phyloP scores from a whole-genome alignment of 2,888 invertebrate species.

The Hyposoter dolosus region DNA sequence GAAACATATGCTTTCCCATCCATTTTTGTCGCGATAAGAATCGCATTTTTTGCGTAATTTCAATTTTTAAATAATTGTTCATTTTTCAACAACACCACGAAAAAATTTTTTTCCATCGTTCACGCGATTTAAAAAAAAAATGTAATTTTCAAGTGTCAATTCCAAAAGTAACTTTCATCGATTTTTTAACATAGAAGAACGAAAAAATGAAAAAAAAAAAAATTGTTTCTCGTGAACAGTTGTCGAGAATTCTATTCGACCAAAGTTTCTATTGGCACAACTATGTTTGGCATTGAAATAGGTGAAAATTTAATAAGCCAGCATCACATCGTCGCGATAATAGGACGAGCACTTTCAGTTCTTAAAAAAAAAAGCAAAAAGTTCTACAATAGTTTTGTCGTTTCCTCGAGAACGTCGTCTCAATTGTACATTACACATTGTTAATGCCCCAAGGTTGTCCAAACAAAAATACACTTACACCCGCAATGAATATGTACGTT shows the following conservation, averaged over 20 bases:
- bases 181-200: no score
- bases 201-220: neutral
- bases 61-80: neutral
- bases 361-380: slow-evolving; percentile 21
- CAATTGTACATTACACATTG: slow-evolving; percentile 25
- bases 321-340: neutral
- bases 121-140: no score
- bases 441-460: slow-evolving; percentile 40
- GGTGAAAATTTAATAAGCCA: slow-evolving; percentile 43
- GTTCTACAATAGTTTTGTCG: slow-evolving; percentile 12
- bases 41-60: neutral
- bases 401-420: slow-evolving; percentile 27
- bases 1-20: neutral
- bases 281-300: slow-evolving; percentile 32
- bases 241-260: slow-evolving; percentile 20
- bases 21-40: neutral
- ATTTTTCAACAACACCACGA: neutral
- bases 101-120: neutral
- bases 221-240: slow-evolving; percentile 31
- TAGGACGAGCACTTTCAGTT: slow-evolving; percentile 17
- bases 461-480: slow-evolving; percentile 51
- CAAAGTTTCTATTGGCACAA: slow-evolving; percentile 6
- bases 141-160: no score
- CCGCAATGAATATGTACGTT: neutral
- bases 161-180: no score